These are phyloP conservation scores for Lymantria dispar DNA, from an alignment of 2,888 invertebrate species.

Conservation along the genomic window DNA sequence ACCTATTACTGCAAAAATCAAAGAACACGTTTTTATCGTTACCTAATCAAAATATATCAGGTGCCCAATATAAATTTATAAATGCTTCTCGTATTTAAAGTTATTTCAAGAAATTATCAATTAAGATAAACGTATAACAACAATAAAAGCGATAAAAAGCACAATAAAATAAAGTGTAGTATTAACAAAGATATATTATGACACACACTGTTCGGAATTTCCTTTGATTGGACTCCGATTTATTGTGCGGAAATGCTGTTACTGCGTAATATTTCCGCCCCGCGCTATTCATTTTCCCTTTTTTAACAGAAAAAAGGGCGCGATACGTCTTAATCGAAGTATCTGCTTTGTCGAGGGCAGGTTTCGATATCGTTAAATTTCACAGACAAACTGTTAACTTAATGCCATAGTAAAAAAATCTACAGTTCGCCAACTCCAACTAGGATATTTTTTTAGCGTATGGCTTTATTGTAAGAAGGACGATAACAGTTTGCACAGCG, in stretches of 20 bases:
- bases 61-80: not conserved
- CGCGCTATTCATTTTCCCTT: constrained; percentile 78
- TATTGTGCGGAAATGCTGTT: constrained; percentile 83
- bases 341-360: constrained; percentile 43
- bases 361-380: constrained; percentile 13
- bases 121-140: constrained; percentile 65
- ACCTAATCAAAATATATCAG: not conserved
- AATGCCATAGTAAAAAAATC: constrained; percentile 5
- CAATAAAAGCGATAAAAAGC: constrained; percentile 72
- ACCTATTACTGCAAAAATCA: too few species aligned
- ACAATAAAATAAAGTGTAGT: constrained; percentile 79
- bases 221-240: constrained; percentile 81
- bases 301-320: constrained; percentile 79
- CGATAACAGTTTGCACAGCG: constrained; percentile 12
- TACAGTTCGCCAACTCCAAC: constrained; percentile 11
- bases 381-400: constrained; percentile 12
- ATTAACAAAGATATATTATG: constrained; percentile 80
- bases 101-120: constrained; percentile 43
- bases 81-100: not conserved
- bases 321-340: constrained; percentile 77
- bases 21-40: not conserved
- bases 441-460: constrained; percentile 23
- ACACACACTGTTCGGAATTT: constrained; percentile 57
- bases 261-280: constrained; percentile 81
- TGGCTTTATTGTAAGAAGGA: constrained; percentile 6